These are phyloP conservation scores for Invenusta paracnida DNA, from an alignment of 2,888 invertebrate species.

Conservation along the genomic window DNA sequence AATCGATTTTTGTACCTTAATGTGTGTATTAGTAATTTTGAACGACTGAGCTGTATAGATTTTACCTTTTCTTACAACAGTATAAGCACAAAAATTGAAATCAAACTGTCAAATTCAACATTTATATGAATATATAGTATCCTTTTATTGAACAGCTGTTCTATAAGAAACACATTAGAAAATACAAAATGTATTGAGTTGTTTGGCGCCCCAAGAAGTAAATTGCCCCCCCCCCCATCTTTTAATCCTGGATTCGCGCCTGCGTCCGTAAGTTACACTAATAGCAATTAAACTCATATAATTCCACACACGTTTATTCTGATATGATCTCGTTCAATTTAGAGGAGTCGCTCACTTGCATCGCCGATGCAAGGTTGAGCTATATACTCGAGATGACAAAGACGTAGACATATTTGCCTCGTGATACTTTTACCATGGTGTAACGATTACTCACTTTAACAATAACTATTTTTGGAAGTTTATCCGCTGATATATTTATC, in stretches of 20 bases:
- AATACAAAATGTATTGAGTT: not conserved
- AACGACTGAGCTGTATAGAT: not conserved
- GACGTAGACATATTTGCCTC: too few species aligned
- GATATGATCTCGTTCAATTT: too few species aligned
- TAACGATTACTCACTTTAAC: too few species aligned
- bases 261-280: too few species aligned
- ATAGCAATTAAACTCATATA: too few species aligned
- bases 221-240: not conserved
- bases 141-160: not conserved
- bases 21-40: conserved; percentile 11
- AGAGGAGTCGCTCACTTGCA: too few species aligned
- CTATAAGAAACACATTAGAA: not conserved
- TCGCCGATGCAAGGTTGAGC: too few species aligned
- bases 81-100: conserved; percentile 8
- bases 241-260: not conserved
- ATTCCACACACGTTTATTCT: too few species aligned
- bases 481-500: too few species aligned
- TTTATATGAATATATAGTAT: conserved; percentile 8
- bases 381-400: too few species aligned
- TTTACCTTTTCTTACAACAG: not conserved
- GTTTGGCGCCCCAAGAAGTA: not conserved
- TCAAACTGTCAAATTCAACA: conserved; percentile 19
- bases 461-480: too few species aligned
- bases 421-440: too few species aligned
- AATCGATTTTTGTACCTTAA: conserved; percentile 20